Evolutionary conservation across 2,797 vertebrate genomes (phyloP).

Genomic region (Gymnoscopelus braueri): DNA sequence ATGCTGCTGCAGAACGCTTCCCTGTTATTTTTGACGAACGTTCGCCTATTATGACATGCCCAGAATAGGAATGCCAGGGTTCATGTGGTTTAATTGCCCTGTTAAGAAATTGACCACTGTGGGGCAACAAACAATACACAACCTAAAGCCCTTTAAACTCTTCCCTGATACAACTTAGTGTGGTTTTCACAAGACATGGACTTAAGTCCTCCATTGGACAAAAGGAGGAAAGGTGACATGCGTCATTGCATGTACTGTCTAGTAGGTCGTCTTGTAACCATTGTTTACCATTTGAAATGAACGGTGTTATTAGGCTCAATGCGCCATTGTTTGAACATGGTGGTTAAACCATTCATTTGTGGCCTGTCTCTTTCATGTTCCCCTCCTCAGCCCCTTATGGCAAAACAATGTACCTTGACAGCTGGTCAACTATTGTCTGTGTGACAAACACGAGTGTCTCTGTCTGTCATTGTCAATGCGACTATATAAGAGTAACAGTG

Average conservation of each 20-base stretch:
- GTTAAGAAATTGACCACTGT: too few species aligned
- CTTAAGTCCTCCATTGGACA: neutral
- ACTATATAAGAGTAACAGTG: neutral
- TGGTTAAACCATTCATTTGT: constrained; percentile 29
- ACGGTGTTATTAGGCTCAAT: constrained; percentile 9
- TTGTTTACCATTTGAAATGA: constrained; percentile 1
- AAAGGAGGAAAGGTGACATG: constrained; percentile 27
- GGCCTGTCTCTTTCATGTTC: constrained; percentile 19
- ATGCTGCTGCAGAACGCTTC: too few species aligned
- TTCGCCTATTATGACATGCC: too few species aligned
- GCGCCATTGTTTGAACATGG: constrained; percentile 11
- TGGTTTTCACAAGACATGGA: constrained; percentile 11
- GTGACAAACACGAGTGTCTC: constrained; percentile 5
- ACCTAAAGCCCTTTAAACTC: neutral
- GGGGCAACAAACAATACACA: too few species aligned
- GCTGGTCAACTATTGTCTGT: constrained; percentile 13
- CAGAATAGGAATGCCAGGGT: too few species aligned
- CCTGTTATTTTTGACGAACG: too few species aligned
- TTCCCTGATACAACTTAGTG: neutral
- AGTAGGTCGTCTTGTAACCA: neutral
- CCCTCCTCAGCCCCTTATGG: neutral
- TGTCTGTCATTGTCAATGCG: constrained; percentile 11
- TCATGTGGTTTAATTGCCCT: too few species aligned
- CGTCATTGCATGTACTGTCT: constrained; percentile 12
- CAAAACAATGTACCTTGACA: constrained; percentile 10